Evolutionary conservation across 2,797 vertebrate genomes (phyloP).

Genomic region (Acomys russatus): DNA sequence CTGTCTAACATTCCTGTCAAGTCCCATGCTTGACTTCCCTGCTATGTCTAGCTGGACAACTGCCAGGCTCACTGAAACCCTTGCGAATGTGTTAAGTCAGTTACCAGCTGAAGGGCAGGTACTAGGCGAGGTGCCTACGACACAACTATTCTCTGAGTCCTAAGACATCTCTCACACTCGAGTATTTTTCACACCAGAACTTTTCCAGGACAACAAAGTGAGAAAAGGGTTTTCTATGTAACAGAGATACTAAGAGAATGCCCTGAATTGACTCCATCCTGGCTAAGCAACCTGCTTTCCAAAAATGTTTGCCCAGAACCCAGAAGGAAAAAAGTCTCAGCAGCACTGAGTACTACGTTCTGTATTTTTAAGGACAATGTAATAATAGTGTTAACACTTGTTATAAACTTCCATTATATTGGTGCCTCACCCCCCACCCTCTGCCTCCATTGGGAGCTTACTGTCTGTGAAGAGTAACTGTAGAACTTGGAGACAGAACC

Average conservation of each 20-base stretch:
- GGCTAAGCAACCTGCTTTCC: conserved; percentile 28
- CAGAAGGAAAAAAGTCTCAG: not conserved
- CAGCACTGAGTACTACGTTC: not conserved
- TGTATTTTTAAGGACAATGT: not conserved
- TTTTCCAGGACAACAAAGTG: conserved; percentile 3
- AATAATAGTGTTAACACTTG: not conserved
- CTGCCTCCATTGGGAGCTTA: not conserved
- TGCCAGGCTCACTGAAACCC: not conserved
- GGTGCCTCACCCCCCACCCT: too few species aligned
- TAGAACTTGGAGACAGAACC: conserved; percentile 1
- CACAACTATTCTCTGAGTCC: not conserved
- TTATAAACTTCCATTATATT: not conserved
- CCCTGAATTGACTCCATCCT: conserved; percentile 22
- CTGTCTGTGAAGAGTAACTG: conserved; percentile 7
- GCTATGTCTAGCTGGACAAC: not conserved
- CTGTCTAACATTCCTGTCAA: too few species aligned
- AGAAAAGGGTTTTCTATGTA: not conserved
- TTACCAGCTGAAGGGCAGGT: not conserved
- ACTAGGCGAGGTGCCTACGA: not conserved
- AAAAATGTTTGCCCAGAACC: conserved; percentile 30
- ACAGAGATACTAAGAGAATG: not conserved
- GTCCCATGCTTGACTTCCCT: not conserved
- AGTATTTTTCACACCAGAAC: not conserved
- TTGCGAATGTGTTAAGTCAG: not conserved
- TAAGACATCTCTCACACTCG: not conserved